phyloP scores from a whole-genome alignment of 23 tunicate genomes.

The Trididemnum clinides region DNA sequence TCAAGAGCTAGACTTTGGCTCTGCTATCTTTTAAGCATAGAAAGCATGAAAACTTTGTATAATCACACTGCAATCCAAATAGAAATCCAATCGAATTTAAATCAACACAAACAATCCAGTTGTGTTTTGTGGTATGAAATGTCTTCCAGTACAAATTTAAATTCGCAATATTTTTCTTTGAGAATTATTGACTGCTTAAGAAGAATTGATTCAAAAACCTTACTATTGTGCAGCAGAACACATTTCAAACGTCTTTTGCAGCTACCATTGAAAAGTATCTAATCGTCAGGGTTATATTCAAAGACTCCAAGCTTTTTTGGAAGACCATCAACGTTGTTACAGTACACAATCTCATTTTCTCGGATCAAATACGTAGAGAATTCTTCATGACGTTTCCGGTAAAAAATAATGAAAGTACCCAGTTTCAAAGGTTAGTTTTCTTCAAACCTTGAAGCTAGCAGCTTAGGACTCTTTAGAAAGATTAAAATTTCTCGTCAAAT shows the following conservation, averaged over 20 bases:
- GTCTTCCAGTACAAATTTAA: conserved; percentile 10
- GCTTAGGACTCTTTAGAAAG: conserved; percentile 23
- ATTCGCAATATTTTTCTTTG: neutral
- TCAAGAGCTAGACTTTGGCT: conserved; percentile 17
- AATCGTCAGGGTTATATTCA: conserved; percentile 10
- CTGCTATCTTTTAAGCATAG: conserved; percentile 24
- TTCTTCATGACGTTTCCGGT: conserved; percentile 9
- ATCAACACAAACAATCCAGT: conserved; percentile 21
- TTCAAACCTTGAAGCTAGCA: conserved; percentile 17
- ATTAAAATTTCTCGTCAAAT: conserved; percentile 14
- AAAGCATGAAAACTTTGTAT: conserved; percentile 29
- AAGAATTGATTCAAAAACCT: conserved; percentile 16
- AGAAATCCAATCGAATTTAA: too few relatives aligned
- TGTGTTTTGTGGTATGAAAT: conserved; percentile 5
- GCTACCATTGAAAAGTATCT: conserved; percentile 14
- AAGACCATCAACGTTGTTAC: conserved; percentile 18
- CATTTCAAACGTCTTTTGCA: too few relatives aligned
- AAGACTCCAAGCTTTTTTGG: conserved; percentile 10
- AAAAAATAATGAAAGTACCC: conserved; percentile 4
- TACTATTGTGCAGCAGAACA: conserved; percentile 21
- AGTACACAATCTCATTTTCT: conserved; percentile 17
- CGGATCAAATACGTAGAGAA: neutral
- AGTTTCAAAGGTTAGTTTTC: neutral
- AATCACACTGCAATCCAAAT: neutral
- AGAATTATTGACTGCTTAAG: conserved; percentile 9